These are phyloP conservation scores for Potamarius usumacintae DNA, from an alignment of 2,113 vertebrate genomes.

Conservation along the genomic window DNA sequence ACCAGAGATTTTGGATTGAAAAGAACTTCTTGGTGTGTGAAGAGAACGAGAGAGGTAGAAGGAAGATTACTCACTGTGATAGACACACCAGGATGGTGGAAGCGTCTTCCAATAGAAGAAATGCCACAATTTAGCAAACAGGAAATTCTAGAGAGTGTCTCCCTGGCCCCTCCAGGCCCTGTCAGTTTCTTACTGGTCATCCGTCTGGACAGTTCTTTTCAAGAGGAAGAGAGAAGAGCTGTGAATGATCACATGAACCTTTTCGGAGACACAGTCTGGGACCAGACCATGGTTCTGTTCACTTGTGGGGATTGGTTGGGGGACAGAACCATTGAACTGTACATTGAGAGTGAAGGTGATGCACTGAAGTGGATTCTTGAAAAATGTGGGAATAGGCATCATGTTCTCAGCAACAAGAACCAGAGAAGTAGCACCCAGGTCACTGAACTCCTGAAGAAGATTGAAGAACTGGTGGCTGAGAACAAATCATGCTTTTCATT, in stretches of 20 bases:
- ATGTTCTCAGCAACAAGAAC: slow-evolving; percentile 43
- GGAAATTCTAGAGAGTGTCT: slow-evolving; percentile 32
- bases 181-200: slow-evolving; percentile 45
- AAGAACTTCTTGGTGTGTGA: slow-evolving; percentile 41
- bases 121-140: slow-evolving; percentile 41
- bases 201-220: slow-evolving; percentile 52
- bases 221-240: slow-evolving; percentile 44
- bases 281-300: slow-evolving; percentile 48
- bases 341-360: slow-evolving; percentile 51
- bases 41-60: slow-evolving; percentile 23
- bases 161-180: slow-evolving; percentile 10
- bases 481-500: slow-evolving; percentile 9
- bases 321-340: slow-evolving; percentile 42
- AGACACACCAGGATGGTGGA: slow-evolving; percentile 57
- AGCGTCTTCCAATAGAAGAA: slow-evolving; percentile 30
- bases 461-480: slow-evolving; percentile 31
- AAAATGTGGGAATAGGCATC: slow-evolving; percentile 49
- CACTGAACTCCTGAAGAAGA: slow-evolving; percentile 44
- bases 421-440: slow-evolving; percentile 31
- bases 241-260: slow-evolving; percentile 48
- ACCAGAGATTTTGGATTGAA: slow-evolving; percentile 32
- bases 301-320: slow-evolving; percentile 49
- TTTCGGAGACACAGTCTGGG: slow-evolving; percentile 41
- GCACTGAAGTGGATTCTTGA: slow-evolving; percentile 45
- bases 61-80: slow-evolving; percentile 43